These are phyloP conservation scores for Pteronotus mesoamericanus DNA, from an alignment of 2,797 vertebrate genomes.

Conservation along the genomic window DNA sequence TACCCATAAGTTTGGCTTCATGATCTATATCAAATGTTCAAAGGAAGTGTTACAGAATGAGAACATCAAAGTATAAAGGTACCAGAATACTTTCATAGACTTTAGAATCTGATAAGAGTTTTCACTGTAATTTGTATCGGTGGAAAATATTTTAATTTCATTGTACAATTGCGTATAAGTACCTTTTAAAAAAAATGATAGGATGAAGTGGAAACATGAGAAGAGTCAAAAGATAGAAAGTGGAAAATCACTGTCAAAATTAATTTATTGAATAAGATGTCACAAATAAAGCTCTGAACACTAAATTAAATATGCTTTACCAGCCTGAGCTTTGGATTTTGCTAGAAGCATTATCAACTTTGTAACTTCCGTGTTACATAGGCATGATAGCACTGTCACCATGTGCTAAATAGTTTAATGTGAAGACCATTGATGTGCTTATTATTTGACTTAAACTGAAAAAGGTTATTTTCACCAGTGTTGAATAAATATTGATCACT, in stretches of 20 bases:
- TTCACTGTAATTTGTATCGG: slow-evolving; percentile 63
- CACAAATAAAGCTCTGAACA: background rate
- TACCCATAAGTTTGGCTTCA: slow-evolving; percentile 55
- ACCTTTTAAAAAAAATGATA: slow-evolving; percentile 38
- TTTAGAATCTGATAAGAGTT: slow-evolving; percentile 70
- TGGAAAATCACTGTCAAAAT: slow-evolving; percentile 53
- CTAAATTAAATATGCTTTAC: background rate
- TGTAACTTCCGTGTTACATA: background rate
- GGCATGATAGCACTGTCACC: background rate
- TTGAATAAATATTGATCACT: background rate
- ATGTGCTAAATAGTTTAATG: background rate
- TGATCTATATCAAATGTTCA: slow-evolving; percentile 66
- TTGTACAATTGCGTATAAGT: background rate
- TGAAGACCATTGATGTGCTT: background rate
- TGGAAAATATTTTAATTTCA: slow-evolving; percentile 58
- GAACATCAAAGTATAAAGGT: slow-evolving; percentile 42
- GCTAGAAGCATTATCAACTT: background rate
- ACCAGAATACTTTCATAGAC: slow-evolving; percentile 58
- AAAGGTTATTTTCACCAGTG: background rate
- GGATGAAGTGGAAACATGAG: slow-evolving; percentile 53
- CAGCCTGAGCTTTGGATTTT: background rate
- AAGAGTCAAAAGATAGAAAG: background rate
- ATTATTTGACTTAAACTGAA: background rate
- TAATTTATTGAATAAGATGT: background rate
- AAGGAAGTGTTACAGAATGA: slow-evolving; percentile 61